A percentile compares a stretch with the other conserved stretches of the same genome.
phyloP scores from a whole-genome alignment of 2,113 vertebrate genomes.

The Psittacara wagleri region DNA sequence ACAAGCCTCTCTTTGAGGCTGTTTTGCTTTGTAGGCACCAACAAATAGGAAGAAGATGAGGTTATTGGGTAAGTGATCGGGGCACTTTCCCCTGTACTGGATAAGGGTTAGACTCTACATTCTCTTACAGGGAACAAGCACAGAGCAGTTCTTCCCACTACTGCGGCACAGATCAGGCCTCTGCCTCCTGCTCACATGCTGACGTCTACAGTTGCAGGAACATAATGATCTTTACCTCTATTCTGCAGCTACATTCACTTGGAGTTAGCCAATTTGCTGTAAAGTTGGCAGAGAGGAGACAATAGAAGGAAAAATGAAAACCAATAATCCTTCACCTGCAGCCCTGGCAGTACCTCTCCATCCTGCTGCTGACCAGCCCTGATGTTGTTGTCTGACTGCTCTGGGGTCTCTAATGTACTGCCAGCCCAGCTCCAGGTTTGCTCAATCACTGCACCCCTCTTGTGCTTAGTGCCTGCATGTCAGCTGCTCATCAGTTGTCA shows the following conservation, averaged over 20 bases:
- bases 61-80: neutral
- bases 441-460: neutral
- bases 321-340: neutral
- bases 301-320: neutral
- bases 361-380: neutral
- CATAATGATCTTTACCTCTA: neutral
- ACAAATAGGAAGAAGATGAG: neutral
- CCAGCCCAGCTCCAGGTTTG: neutral
- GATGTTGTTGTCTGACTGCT: fast-evolving
- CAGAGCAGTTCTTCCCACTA: neutral
- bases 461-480: neutral
- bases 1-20: neutral
- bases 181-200: neutral
- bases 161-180: neutral
- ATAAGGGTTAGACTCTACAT: neutral
- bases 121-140: neutral
- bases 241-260: neutral
- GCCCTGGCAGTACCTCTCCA: neutral
- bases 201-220: neutral
- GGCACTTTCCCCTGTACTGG: neutral
- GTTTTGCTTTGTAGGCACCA: neutral
- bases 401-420: neutral
- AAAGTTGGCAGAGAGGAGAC: neutral
- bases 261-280: neutral
- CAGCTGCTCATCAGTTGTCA: neutral